Percentiles rank a stretch among this genome's conserved stretches.
These are phyloP conservation scores for Stratiomys singularior DNA, from an alignment of 2,888 invertebrate genomes.

Conservation along the genomic window DNA sequence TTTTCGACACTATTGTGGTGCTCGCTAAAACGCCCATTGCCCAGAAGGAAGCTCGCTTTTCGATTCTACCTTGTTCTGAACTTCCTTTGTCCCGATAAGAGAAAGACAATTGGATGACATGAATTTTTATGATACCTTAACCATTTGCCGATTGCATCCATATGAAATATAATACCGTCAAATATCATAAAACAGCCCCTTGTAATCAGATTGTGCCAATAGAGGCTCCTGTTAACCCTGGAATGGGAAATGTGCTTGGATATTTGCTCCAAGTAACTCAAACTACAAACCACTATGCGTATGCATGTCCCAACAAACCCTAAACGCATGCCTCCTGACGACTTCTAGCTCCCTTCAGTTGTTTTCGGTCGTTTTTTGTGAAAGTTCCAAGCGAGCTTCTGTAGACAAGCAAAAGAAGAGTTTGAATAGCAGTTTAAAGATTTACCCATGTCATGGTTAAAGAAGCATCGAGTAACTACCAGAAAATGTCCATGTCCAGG, in stretches of 20 bases:
- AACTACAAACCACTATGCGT: no score
- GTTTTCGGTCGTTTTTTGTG: no score
- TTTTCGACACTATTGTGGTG: constrained; percentile 61
- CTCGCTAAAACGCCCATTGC: constrained; percentile 21
- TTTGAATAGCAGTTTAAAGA: no score
- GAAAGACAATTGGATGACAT: constrained; percentile 55
- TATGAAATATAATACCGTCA: constrained; percentile 38
- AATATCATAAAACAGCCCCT: constrained; percentile 10
- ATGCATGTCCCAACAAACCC: no score
- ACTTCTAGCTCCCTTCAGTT: no score
- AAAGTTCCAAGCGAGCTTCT: no score
- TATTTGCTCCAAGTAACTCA: no score
- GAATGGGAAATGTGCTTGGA: no score
- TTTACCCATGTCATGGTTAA: constrained; percentile 9
- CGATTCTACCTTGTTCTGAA: background rate
- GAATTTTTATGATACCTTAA: constrained; percentile 52
- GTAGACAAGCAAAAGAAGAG: no score
- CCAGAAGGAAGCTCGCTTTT: constrained; percentile 43
- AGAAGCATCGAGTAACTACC: constrained; percentile 15
- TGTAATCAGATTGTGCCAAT: background rate
- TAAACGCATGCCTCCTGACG: no score
- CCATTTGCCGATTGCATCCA: constrained; percentile 31
- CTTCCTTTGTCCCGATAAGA: constrained; percentile 22
- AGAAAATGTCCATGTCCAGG: constrained; percentile 1
- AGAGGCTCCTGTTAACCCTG: constrained; percentile 4